Percentiles rank a stretch among this genome's conserved stretches.
These are phyloP conservation scores for Hippasteria phrygiana DNA, from an alignment of 53 echinoderm and acorn worm genomes.

Conservation along the genomic window DNA sequence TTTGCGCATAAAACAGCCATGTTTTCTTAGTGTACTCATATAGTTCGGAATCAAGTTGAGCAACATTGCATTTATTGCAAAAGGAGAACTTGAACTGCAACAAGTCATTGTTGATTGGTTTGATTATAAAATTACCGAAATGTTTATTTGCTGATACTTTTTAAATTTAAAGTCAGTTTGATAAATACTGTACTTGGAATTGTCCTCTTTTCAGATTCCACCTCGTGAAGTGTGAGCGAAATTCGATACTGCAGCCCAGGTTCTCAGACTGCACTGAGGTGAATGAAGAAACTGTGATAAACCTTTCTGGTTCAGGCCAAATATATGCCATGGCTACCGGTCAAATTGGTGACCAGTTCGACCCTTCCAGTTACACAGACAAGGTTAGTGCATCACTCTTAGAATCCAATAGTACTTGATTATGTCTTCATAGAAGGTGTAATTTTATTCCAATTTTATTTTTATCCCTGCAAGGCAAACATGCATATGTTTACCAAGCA, in stretches of 20 bases:
- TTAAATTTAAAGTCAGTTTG: background rate
- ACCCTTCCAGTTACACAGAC: background rate
- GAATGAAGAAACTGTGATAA: conserved; percentile 2
- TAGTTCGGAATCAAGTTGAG: no score
- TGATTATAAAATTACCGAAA: no score
- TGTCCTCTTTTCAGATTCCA: conserved; percentile 1
- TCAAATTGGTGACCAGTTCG: conserved; percentile 10
- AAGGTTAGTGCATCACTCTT: background rate
- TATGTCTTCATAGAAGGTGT: background rate
- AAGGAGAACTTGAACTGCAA: no score
- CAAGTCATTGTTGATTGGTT: no score
- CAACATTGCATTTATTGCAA: no score
- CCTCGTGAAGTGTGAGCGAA: background rate
- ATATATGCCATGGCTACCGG: conserved; percentile 2
- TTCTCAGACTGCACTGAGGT: background rate
- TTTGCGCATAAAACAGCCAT: no score
- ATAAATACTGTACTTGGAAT: background rate
- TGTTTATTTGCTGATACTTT: no score
- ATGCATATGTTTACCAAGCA: no score
- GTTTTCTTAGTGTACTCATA: no score
- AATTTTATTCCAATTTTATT: no score
- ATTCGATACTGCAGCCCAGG: background rate
- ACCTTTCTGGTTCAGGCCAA: conserved; percentile 5
- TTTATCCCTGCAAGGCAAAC: no score
- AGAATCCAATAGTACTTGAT: background rate